Conservation (phyloP, 2,113 vertebrate species). For the Festucalex cinctus region DNA sequence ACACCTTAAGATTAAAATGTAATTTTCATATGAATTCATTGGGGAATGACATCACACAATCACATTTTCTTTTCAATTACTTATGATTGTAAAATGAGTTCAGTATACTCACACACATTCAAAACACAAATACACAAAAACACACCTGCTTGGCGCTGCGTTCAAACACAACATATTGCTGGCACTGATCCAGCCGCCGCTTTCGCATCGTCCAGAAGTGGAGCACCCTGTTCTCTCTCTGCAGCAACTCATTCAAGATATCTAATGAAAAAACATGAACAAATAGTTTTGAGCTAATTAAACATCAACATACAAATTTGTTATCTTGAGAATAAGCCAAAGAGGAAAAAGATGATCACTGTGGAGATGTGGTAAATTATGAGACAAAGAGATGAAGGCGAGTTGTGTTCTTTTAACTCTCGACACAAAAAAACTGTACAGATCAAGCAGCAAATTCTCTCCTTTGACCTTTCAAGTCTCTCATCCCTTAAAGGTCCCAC, state of each 20-base stretch:
- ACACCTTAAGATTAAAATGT: neutral
- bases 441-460: too few relatives aligned
- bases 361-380: too few relatives aligned
- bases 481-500: too few relatives aligned
- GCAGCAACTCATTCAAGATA: conserved; percentile 95
- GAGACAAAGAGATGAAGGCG: too few relatives aligned
- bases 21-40: neutral
- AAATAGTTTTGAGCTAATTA: too few relatives aligned
- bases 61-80: neutral
- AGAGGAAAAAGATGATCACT: too few relatives aligned
- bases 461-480: too few relatives aligned
- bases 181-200: conserved; percentile 93
- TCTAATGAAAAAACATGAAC: conserved; percentile 68
- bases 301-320: too few relatives aligned
- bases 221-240: conserved; percentile 95
- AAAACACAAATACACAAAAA: conserved; percentile 8
- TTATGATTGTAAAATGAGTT: neutral
- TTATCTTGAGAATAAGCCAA: too few relatives aligned
- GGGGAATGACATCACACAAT: neutral
- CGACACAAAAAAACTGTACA: too few relatives aligned
- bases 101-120: conserved; percentile 1
- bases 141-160: conserved; percentile 97
- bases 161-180: conserved; percentile 98
- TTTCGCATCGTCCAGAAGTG: conserved; percentile 99
- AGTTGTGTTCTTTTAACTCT: too few relatives aligned